These are phyloP conservation scores for Drosophila trichaetosa DNA, from an alignment of 2,888 invertebrate species.

Conservation along the genomic window DNA sequence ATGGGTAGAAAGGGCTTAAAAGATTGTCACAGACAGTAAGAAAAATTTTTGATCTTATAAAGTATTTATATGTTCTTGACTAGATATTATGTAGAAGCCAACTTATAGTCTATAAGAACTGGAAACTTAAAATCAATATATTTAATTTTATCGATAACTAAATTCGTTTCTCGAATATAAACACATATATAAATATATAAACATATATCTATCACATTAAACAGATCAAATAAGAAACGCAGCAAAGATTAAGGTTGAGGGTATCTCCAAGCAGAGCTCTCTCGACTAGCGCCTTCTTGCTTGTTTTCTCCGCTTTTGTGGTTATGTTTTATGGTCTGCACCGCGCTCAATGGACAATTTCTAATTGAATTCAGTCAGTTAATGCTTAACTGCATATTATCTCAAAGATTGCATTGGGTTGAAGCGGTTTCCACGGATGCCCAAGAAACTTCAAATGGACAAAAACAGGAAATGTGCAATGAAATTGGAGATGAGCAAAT, in stretches of 20 bases:
- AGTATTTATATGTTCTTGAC: background rate
- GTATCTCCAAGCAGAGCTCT: background rate
- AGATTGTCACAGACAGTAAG: background rate
- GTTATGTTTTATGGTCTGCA: slow-evolving; percentile 21
- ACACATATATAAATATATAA: too few relatives aligned
- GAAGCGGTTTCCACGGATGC: slow-evolving; percentile 14
- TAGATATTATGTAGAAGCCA: background rate
- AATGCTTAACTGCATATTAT: slow-evolving; percentile 12
- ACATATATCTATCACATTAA: background rate
- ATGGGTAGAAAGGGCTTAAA: background rate
- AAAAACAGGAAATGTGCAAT: slow-evolving; percentile 50
- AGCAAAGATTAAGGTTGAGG: background rate
- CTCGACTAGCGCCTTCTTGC: background rate
- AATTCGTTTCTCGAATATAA: too few relatives aligned
- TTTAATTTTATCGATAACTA: background rate
- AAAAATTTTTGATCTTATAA: background rate
- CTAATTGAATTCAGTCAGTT: slow-evolving; percentile 39
- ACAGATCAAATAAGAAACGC: background rate
- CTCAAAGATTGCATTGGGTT: slow-evolving; percentile 9
- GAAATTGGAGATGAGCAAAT: slow-evolving; percentile 40
- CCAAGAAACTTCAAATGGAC: slow-evolving; percentile 14
- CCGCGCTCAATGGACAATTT: slow-evolving; percentile 44
- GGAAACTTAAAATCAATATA: background rate
- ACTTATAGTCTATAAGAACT: background rate
- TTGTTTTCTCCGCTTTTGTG: background rate